Base-by-base conservation (phyloP, 2,797 vertebrate species). In the Knipowitschia caucasica region DNA sequence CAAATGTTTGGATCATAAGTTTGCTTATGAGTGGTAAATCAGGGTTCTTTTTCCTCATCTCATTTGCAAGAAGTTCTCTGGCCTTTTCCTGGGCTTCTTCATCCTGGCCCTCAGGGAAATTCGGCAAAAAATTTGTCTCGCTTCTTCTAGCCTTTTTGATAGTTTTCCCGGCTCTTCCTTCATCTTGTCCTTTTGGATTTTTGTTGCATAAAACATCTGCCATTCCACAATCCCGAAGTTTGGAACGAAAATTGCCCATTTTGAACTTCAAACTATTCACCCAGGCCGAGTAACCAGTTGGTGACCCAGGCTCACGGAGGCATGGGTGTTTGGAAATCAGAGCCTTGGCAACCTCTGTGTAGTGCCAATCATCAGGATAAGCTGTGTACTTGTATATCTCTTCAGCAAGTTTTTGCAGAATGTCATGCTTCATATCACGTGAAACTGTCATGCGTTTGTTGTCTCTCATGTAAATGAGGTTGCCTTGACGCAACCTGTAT, bases 391-490 rank as follows among this genome's bases (percentile, higher is more conserved):
- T 34, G 39, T 62, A 56, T 21, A 67, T 45, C 26, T 43, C 31
- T 9, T 67, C 39, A 50, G 64, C 56, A 25, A 67, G 38, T 50
- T n/a, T 63, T 1, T 67, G 45, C 15, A 67, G 39, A 31, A 71
- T 59, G 14, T 50, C 63, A 12, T 62, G 57, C 61, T 73, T 73
- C 10, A 64, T 21, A 3, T 64, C 54, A 27, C 49, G 46, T 49
- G 68, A 26, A 5, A 52, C 7, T 51, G 59, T 49, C 5, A 63
- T 46, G 3, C 23, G 7, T 24, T 36, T 64, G 21, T 30, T 45
- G 7, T 64, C 60, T 6, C 8, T 34, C 4, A 68, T 36, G 53
- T 53, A 49, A 5, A 7, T 9, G 3, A 63, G 47, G 27, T 67
- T 23, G 14, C 10, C 50, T 26, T 63, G 63, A 3, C 36, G 12